phyloP scores from a whole-genome alignment of 2,888 invertebrate genomes.

The Amphipyra berbera region DNA sequence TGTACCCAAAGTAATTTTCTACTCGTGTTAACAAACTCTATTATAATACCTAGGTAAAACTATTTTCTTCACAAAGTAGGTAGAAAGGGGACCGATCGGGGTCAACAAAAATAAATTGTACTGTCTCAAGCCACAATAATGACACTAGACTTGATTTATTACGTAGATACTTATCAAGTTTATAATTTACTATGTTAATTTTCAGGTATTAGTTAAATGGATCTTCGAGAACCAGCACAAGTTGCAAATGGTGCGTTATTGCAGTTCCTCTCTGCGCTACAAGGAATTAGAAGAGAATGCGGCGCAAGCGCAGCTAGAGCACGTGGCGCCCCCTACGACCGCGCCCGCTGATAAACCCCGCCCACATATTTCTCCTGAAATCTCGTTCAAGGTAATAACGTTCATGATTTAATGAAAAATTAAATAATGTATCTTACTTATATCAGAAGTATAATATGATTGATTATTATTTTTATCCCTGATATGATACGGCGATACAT shows the following conservation, averaged over 20 bases:
- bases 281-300: slow-evolving; percentile 85
- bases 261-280: slow-evolving; percentile 88
- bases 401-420: slow-evolving; percentile 21
- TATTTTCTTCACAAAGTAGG: background rate
- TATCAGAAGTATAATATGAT: slow-evolving; percentile 10
- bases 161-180: background rate
- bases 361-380: slow-evolving; percentile 78
- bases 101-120: slow-evolving; percentile 19
- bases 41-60: too few species aligned
- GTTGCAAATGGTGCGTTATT: slow-evolving; percentile 90
- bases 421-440: slow-evolving; percentile 45
- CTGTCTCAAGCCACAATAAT: slow-evolving; percentile 24
- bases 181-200: slow-evolving; percentile 4
- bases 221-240: slow-evolving; percentile 93
- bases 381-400: slow-evolving; percentile 89
- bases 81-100: slow-evolving; percentile 13
- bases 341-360: slow-evolving; percentile 69
- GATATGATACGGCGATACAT: slow-evolving; percentile 3
- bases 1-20: too few species aligned
- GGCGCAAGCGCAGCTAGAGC: slow-evolving; percentile 67
- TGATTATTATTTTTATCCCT: slow-evolving; percentile 10
- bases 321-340: slow-evolving; percentile 62
- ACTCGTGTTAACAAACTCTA: too few species aligned
- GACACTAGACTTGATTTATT: slow-evolving; percentile 18
- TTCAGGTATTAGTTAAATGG: slow-evolving; percentile 91